Conservation (phyloP, 2,113 vertebrate species). For the Scophthalmus maximus region DNA sequence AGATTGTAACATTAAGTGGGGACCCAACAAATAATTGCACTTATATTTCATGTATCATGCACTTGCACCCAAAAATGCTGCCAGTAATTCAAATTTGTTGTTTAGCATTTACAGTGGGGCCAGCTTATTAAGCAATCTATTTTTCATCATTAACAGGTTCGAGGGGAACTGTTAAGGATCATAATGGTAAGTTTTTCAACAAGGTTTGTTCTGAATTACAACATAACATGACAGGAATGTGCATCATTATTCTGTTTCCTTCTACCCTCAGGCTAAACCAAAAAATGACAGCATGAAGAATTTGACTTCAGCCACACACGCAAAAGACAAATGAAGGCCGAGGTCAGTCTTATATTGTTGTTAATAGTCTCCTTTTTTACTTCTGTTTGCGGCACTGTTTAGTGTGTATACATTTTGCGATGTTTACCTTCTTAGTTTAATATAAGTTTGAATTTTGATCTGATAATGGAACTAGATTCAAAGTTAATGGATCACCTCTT, state of each 20-base stretch:
- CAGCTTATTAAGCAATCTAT: neutral
- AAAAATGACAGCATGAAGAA: constrained; percentile 53
- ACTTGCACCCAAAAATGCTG: neutral
- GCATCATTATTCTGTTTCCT: neutral
- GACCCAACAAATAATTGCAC: too few relatives aligned
- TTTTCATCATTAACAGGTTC: constrained; percentile 63
- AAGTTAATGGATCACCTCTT: too few relatives aligned
- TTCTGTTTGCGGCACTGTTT: neutral
- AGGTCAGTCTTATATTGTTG: constrained; percentile 33
- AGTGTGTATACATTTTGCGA: too few relatives aligned
- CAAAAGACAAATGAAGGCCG: constrained; percentile 63
- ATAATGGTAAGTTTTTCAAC: constrained; percentile 56
- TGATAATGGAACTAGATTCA: too few relatives aligned
- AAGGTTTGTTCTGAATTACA: neutral
- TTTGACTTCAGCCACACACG: constrained; percentile 38
- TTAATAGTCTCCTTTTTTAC: too few relatives aligned
- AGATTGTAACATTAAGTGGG: neutral
- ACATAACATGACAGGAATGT: neutral
- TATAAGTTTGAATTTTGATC: too few relatives aligned
- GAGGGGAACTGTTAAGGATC: constrained; percentile 70
- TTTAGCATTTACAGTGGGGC: neutral
- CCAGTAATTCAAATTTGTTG: neutral
- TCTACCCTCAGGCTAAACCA: constrained; percentile 49
- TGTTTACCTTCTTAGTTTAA: too few relatives aligned
- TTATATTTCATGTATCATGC: too few relatives aligned